Percentiles rank a stretch among this genome's conserved stretches.
These are phyloP conservation scores for Nomada lathburiana DNA, from an alignment of 2,888 invertebrate species.

Conservation along the genomic window DNA sequence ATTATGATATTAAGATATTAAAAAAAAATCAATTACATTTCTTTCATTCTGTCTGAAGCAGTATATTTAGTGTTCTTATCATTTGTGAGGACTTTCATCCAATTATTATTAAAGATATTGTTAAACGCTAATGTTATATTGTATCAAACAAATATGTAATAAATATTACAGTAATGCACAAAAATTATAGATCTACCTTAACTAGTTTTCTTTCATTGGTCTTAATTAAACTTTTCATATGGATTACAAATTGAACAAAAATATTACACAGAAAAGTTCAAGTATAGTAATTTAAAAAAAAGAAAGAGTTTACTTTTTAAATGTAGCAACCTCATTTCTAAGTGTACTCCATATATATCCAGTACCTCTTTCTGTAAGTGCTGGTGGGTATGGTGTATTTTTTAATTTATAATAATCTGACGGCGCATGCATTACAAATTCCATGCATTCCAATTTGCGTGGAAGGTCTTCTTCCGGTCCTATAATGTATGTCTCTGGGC, in stretches of 20 bases:
- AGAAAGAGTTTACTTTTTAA: conserved; percentile 67
- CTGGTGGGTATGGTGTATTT: conserved; percentile 90
- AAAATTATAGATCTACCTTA: not conserved
- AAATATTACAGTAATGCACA: conserved; percentile 49
- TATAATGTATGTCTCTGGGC: conserved; percentile 95
- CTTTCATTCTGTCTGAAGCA: conserved; percentile 27
- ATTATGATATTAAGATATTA: not conserved
- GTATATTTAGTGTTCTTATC: conserved; percentile 33
- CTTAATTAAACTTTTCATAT: not conserved
- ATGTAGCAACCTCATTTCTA: conserved; percentile 76
- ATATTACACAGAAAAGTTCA: not conserved
- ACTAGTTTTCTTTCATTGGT: conserved; percentile 11
- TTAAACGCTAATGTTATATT: conserved; percentile 64
- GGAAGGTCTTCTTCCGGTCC: conserved; percentile 97
- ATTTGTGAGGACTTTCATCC: conserved; percentile 32
- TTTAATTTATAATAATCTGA: conserved; percentile 94
- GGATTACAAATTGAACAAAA: not conserved
- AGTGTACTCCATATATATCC: conserved; percentile 82
- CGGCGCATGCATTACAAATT: conserved; percentile 97
- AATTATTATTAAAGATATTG: conserved; percentile 41
- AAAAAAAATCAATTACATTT: conserved; percentile 44
- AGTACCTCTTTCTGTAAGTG: conserved; percentile 80
- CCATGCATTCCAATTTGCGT: conserved; percentile 93
- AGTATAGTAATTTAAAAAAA: not conserved
- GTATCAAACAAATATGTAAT: conserved; percentile 67